Evolutionary conservation across 2,888 invertebrate genomes (phyloP).

Genomic region (Polymixis lichenea): DNA sequence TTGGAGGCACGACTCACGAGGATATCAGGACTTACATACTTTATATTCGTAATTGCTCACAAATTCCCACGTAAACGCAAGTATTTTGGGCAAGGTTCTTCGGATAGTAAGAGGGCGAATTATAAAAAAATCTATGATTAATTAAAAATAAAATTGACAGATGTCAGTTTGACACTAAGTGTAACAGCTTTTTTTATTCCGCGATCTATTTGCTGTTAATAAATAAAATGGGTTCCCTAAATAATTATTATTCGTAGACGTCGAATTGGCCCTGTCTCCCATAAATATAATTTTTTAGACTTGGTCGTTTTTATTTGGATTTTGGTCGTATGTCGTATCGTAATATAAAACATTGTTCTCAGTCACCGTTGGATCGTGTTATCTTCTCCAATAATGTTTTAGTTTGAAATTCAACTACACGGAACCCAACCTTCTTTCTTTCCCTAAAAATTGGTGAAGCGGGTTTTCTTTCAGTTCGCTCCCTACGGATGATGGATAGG

Average conservation of each 20-base stretch:
- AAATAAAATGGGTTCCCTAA: not conserved
- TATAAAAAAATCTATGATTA: not conserved
- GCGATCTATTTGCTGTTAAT: not conserved
- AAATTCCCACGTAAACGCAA: conserved; percentile 28
- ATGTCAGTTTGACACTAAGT: not conserved
- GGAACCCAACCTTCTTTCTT: conserved; percentile 58
- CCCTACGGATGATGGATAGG: conserved; percentile 76
- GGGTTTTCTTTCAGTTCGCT: conserved; percentile 59
- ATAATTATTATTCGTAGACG: not conserved
- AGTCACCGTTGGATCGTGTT: not conserved
- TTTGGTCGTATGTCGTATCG: not conserved
- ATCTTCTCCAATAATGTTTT: not conserved
- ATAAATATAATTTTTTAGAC: not conserved
- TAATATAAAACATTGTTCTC: not conserved
- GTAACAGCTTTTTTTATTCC: not conserved
- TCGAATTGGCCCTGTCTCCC: not conserved
- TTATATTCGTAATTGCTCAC: conserved; percentile 61
- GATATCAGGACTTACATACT: conserved; percentile 54
- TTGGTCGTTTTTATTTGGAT: not conserved
- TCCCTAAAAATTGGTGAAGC: conserved; percentile 54
- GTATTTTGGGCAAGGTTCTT: conserved; percentile 23
- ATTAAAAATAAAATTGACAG: not conserved
- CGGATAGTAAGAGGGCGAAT: not conserved
- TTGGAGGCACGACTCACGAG: conserved; percentile 23
- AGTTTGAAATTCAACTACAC: conserved; percentile 29